These are phyloP conservation scores for Campoplex nolae DNA, from an alignment of 2,888 invertebrate species.

Conservation along the genomic window DNA sequence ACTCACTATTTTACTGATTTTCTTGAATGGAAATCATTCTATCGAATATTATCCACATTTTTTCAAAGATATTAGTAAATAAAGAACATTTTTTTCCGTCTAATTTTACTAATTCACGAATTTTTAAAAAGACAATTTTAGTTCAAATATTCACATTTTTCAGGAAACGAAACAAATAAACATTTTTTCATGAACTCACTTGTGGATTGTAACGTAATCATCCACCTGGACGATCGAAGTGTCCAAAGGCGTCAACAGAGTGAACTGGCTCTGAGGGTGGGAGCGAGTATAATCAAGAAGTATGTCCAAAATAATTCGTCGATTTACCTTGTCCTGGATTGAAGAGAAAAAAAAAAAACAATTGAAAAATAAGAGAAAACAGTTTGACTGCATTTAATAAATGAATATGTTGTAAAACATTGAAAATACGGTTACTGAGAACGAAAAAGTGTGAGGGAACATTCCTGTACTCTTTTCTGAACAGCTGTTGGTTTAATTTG, in stretches of 20 bases:
- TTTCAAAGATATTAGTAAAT: too few relatives aligned
- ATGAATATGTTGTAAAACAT: background rate
- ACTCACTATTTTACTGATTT: too few relatives aligned
- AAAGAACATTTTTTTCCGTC: too few relatives aligned
- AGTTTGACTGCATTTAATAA: background rate
- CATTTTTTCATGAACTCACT: constrained; percentile 81
- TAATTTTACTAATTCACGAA: too few relatives aligned
- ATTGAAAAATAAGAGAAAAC: background rate
- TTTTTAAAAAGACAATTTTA: too few relatives aligned
- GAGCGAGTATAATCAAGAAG: constrained; percentile 90
- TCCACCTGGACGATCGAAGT: constrained; percentile 86
- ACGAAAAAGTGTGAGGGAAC: background rate
- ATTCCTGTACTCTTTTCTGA: background rate
- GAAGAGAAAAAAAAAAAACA: background rate
- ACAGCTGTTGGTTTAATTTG: background rate
- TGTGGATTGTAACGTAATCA: constrained; percentile 87
- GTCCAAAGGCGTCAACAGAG: constrained; percentile 96
- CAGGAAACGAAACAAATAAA: background rate
- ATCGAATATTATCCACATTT: too few relatives aligned
- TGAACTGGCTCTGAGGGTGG: constrained; percentile 91
- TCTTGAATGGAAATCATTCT: too few relatives aligned
- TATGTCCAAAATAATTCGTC: constrained; percentile 91
- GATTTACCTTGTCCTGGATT: constrained; percentile 92
- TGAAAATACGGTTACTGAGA: background rate
- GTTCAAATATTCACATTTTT: too few relatives aligned